A percentile compares a stretch with the other conserved stretches of the same genome.
Conservation (phyloP, 2,888 invertebrate species). For the Eledone cirrhosa region DNA sequence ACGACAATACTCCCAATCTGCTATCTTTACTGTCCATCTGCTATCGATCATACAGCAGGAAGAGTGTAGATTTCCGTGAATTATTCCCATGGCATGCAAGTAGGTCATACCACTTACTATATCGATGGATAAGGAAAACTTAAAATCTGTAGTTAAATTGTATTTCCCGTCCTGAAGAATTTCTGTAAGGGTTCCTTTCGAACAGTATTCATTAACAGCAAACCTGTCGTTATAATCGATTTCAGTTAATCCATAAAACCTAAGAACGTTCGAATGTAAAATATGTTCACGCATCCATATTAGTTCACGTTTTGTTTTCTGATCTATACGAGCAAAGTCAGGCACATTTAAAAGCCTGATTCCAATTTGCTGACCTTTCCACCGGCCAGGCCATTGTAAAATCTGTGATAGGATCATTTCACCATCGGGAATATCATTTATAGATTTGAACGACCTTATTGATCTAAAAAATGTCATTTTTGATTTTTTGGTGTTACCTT, state of each 20-base stretch:
- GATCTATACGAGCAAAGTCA: conserved; percentile 34
- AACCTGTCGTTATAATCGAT: conserved; percentile 40
- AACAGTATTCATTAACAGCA: conserved; percentile 53
- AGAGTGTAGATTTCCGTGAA: conserved; percentile 59
- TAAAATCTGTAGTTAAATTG: conserved; percentile 52
- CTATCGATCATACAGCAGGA: conserved; percentile 56
- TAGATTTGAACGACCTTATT: conserved; percentile 38
- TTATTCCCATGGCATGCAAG: conserved; percentile 55
- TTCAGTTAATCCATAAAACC: conserved; percentile 57
- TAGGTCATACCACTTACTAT: conserved; percentile 54
- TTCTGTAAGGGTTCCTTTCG: conserved; percentile 54
- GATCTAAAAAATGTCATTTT: conserved; percentile 37
- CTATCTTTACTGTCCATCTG: conserved; percentile 60
- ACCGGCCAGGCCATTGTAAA: conserved; percentile 57
- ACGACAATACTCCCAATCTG: conserved; percentile 56
- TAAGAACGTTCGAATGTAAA: conserved; percentile 51
- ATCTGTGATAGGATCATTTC: conserved; percentile 38
- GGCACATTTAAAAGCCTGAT: conserved; percentile 43
- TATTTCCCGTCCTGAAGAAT: conserved; percentile 56
- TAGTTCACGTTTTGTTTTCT: conserved; percentile 42
- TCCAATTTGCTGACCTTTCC: conserved; percentile 45
- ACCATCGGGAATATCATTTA: conserved; percentile 38
- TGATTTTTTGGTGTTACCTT: conserved; percentile 37
- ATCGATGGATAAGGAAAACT: conserved; percentile 55
- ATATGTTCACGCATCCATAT: conserved; percentile 54